Percentiles rank a stretch among this genome's conserved stretches.
These are phyloP conservation scores for Ptychoptera contaminata DNA, from an alignment of 2,888 invertebrate species.

Conservation along the genomic window DNA sequence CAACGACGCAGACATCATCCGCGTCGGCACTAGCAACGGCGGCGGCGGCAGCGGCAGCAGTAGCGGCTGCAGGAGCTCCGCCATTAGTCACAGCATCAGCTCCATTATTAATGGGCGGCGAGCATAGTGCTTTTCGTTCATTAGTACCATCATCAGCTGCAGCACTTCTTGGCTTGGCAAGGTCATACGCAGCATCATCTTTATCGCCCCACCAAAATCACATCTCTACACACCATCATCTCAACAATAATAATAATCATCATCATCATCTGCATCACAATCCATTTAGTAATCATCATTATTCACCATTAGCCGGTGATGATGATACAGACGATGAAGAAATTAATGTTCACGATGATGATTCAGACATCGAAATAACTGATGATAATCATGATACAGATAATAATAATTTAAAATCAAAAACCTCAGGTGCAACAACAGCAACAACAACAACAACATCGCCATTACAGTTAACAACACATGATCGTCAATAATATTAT, in stretches of 20 bases:
- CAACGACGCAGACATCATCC: neutral
- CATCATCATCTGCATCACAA: neutral
- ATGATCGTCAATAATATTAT: conserved; percentile 19
- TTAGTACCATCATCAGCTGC: conserved; percentile 47
- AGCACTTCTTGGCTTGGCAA: conserved; percentile 22
- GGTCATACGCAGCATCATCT: conserved; percentile 24
- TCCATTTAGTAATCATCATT: conserved; percentile 20
- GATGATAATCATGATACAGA: conserved; percentile 25
- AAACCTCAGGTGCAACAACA: neutral
- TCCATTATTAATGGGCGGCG: conserved; percentile 65
- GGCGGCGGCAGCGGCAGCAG: conserved; percentile 16
- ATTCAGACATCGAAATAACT: conserved; percentile 43
- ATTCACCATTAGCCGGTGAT: conserved; percentile 14
- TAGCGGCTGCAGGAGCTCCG: conserved; percentile 15
- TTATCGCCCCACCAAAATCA: too few species aligned
- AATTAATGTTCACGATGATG: conserved; percentile 68
- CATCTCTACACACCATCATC: too few species aligned
- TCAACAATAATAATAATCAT: neutral
- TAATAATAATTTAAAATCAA: neutral
- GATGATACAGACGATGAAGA: conserved; percentile 47
- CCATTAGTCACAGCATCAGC: conserved; percentile 32
- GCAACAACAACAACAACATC: neutral
- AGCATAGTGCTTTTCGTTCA: conserved; percentile 76
- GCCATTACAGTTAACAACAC: conserved; percentile 29
- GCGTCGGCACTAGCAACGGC: conserved; percentile 7